phyloP scores from a whole-genome alignment of 2,113 vertebrate species.

The Aegithalos caudatus region DNA sequence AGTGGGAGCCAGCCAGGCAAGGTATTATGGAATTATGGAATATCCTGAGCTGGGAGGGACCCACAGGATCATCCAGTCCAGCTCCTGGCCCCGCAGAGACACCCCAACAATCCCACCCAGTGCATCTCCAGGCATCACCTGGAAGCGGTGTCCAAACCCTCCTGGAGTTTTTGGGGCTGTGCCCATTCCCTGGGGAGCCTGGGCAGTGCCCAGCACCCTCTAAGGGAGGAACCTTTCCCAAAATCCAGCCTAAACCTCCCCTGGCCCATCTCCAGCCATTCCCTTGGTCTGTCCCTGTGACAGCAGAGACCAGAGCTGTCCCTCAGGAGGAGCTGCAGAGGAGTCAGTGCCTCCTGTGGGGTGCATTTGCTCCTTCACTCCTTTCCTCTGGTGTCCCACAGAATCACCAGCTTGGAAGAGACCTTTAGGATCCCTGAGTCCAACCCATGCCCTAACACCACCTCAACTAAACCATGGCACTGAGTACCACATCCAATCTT shows the following conservation, averaged over 20 bases:
- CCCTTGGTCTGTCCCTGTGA: neutral
- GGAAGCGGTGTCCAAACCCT: accelerated
- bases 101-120: neutral
- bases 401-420: neutral
- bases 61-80: neutral
- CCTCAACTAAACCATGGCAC: neutral
- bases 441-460: neutral
- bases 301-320: neutral
- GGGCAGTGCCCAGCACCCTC: neutral
- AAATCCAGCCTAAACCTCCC: accelerated
- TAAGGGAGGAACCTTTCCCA: neutral
- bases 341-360: accelerated
- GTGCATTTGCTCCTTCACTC: neutral
- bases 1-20: neutral
- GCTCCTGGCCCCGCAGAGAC: neutral
- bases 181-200: neutral
- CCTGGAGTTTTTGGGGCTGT: neutral
- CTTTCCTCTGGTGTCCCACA: neutral
- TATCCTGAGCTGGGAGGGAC: neutral
- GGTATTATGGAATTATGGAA: accelerated
- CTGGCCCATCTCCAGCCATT: accelerated
- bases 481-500: neutral
- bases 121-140: neutral
- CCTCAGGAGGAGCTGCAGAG: neutral
- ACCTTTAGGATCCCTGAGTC: accelerated